These are phyloP conservation scores for Urosaurus nigricauda DNA, from an alignment of 2,797 vertebrate species.

Conservation along the genomic window DNA sequence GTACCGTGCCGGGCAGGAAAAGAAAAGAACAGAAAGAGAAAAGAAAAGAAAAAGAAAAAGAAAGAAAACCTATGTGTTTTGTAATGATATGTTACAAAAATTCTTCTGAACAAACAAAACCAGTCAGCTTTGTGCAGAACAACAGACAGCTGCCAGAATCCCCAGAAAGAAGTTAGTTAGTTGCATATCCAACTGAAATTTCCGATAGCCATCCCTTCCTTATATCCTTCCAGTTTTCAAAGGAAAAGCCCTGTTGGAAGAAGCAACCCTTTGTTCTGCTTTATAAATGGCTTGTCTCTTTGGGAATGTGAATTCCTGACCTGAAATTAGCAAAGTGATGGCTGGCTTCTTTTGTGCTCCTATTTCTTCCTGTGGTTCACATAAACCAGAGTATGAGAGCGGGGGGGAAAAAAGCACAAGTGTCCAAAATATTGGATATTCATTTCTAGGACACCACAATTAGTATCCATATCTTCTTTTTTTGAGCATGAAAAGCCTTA, in stretches of 20 bases:
- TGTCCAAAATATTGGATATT: background rate
- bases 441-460: background rate
- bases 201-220: no score
- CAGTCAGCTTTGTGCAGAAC: no score
- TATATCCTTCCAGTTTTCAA: no score
- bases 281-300: background rate
- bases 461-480: background rate
- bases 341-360: no score
- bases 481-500: background rate
- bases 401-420: background rate
- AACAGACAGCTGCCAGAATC: background rate
- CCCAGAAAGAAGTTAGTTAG: background rate
- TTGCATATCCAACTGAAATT: background rate
- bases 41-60: no score
- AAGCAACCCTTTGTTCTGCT: background rate
- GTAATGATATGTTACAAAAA: conserved; percentile 57
- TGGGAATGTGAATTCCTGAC: background rate
- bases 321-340: background rate
- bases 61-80: conserved; percentile 48
- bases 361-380: background rate
- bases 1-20: no score
- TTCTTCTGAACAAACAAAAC: conserved; percentile 57
- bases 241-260: background rate
- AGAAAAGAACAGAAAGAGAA: no score
- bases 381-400: background rate